A percentile compares a stretch with the other conserved stretches of the same genome.
These are phyloP conservation scores for Nudaria mundana DNA, from an alignment of 2,888 invertebrate species.

Conservation along the genomic window DNA sequence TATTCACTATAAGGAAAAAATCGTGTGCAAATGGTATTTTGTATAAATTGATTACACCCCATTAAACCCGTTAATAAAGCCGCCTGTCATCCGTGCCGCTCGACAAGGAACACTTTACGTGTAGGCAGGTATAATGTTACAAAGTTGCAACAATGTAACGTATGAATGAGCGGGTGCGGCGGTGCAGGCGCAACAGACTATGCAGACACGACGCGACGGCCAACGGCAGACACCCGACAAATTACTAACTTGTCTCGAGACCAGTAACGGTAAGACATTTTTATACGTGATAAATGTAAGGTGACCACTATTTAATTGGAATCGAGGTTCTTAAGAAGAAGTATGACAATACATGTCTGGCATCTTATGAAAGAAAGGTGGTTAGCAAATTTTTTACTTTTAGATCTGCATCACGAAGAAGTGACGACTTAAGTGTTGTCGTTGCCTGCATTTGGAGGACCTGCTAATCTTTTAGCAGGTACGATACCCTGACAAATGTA, in stretches of 20 bases:
- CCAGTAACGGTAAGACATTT: constrained; percentile 52
- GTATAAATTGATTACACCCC: constrained; percentile 20
- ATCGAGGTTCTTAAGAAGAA: constrained; percentile 7
- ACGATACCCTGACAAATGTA: too few species aligned
- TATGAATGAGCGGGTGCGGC: constrained; percentile 23
- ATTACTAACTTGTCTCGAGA: constrained; percentile 63
- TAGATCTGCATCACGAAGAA: too few species aligned
- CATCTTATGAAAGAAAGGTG: too few species aligned
- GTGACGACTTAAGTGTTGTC: too few species aligned
- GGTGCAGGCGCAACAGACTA: constrained; percentile 17
- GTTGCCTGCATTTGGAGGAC: too few species aligned
- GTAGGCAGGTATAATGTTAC: constrained; percentile 17
- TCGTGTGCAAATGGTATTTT: constrained; percentile 6
- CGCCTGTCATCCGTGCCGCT: constrained; percentile 32
- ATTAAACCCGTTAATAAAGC: constrained; percentile 22
- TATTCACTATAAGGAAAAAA: too few species aligned
- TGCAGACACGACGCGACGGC: too few species aligned
- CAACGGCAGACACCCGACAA: constrained; percentile 55
- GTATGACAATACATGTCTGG: too few species aligned
- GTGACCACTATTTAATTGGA: constrained; percentile 20
- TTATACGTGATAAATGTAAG: constrained; percentile 37
- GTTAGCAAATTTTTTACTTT: too few species aligned
- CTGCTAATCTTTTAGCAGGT: too few species aligned
- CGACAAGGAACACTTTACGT: constrained; percentile 54
- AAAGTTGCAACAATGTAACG: constrained; percentile 27